Base-by-base conservation (phyloP, 2,888 invertebrate species). In the Diaphora mendica region DNA sequence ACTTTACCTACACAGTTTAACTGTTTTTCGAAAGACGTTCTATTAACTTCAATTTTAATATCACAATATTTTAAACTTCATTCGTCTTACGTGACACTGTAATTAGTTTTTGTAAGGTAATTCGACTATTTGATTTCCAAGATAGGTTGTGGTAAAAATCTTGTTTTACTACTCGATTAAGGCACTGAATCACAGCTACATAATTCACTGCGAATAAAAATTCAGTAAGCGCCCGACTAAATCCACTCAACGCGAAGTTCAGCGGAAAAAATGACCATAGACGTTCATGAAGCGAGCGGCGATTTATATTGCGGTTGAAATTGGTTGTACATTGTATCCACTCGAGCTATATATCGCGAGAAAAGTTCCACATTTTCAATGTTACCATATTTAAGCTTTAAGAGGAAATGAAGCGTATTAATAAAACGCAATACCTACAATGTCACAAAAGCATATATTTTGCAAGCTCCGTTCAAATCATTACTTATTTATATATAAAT, bases 291-390 rank as follows among this genome's bases (percentile, higher is more conserved):
- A 62, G 62, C 30, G 62, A 62, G 30, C 17, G 30, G 30, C 62
- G 30, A 62, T 62, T 62, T 62, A 62, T 62, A 62, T 62, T 62
- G 59, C 26, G 26, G 26, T 59, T 59, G 15, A 26, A 26, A 59
- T 26, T 59, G 59, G 59, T 13, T 59, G 59, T 59, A 59, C 59
- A 59, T 59, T 59, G 59, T 59, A 26, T n/a, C 26, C 59, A 59
- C 13, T 15, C 17, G 17, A 30, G 62, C 30, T 62, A 30, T 62
- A 17, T 62, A 62, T 17, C 15, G 17, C 30, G 30, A 30, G 17
- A 62, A 62, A 7, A 15, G 62, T 62, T 7, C 30, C 15, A 30
- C 62, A 15, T 30, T 26, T 30, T 17, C 2, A 13, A 26, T 13
- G 13, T n/a, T n/a, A 59, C 59, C 5, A 62, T 30, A 17, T 26